Evolutionary conservation across 2,113 vertebrate genomes (phyloP), one percentile per base, ranked within the genome.

Genomic region (Gymnobelideus leadbeateri): DNA sequence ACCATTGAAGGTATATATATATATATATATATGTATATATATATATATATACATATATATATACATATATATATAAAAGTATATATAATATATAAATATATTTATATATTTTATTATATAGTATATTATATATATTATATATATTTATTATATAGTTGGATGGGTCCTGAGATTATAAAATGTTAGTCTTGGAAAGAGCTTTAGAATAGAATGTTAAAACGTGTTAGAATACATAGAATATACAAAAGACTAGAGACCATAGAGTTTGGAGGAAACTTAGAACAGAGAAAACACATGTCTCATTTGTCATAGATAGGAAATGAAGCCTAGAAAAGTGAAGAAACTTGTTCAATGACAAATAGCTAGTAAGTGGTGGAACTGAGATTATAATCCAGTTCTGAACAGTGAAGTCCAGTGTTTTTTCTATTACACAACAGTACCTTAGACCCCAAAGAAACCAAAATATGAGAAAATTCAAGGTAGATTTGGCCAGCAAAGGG

Each of bases 341-440:
- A 46, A 28, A 10, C 51, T 94, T 93, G 95, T 10, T 93, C 94
- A 95, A 97, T 92, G 96, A 89, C 92, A 93, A 14, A 31, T 3
- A 0, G 21, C 94, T 89, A 55, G 51, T 92, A 92, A 97, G 94
- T 68, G 89, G 55, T 55, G 84, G 52, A 61, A 52, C 28, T 19
- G 43, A 55, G 50, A n/a, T 47, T 37, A 84, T 89, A 54, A 11
- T 26, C 3, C 53, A 92, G 37, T 43, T 84, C n/a, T 43, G 19
- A 84, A 43, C 61, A 37, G n/a, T 43, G 43, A 43, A 84, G 16
- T 84, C 68, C 31, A 43, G n/a, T n/a, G 3, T 77, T 77, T 37
- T 77, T 43, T 77, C 68, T 84, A 23, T 43, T 23, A 84, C 14
- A 23, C 21, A 10, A 84, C 6, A 43, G 14, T 43, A 49, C 6